Conservation (phyloP, 2,113 vertebrate species). For the Sminthopsis crassicaudata region DNA sequence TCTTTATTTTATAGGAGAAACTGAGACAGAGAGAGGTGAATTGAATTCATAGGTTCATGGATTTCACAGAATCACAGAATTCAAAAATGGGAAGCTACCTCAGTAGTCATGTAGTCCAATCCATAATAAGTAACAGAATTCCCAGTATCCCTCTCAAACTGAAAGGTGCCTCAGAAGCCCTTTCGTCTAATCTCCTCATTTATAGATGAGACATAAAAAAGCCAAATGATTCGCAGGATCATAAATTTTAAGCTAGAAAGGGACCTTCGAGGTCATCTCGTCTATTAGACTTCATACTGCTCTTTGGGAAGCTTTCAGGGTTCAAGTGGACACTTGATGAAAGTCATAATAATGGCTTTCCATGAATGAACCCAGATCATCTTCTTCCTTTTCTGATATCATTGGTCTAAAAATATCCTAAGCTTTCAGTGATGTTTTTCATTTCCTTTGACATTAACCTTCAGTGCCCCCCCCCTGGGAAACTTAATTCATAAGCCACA, state of each 20-base stretch:
- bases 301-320: neutral
- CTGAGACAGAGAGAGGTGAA: neutral
- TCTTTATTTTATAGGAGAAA: neutral
- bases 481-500: neutral
- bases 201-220: neutral
- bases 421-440: neutral
- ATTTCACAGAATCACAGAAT: neutral
- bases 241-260: neutral
- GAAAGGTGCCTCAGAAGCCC: neutral
- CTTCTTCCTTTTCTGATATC: neutral
- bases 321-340: neutral
- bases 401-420: neutral
- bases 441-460: neutral
- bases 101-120: neutral
- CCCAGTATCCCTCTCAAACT: neutral
- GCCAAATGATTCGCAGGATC: neutral
- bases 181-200: neutral
- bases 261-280: neutral
- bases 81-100: neutral
- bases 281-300: neutral
- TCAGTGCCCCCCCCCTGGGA: neutral
- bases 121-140: neutral
- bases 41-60: neutral
- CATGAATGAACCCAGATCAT: neutral
- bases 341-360: neutral